Percentiles rank a stretch among this genome's conserved stretches.
Evolutionary conservation across 2,797 vertebrate genomes (phyloP).

Genomic region (Sparidentex hasta): DNA sequence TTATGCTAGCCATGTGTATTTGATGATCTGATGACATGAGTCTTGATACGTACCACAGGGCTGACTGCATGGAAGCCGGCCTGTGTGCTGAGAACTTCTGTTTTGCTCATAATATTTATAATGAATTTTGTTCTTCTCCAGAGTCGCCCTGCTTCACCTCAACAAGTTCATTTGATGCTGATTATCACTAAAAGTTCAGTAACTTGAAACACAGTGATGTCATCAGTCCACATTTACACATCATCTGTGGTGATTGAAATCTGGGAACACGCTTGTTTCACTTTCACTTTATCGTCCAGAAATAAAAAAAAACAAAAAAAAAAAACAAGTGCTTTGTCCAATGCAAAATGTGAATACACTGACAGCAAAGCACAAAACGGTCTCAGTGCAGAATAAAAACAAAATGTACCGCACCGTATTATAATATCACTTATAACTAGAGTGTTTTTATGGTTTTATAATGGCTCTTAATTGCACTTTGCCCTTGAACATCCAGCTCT

Average conservation of each 20-base stretch:
- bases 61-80: conserved; percentile 3
- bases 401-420: conserved; percentile 4
- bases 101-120: neutral
- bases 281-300: conserved; percentile 6
- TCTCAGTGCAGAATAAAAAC: neutral
- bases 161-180: neutral
- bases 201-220: neutral
- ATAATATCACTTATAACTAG: conserved; percentile 7
- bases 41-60: neutral
- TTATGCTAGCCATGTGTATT: conserved; percentile 30
- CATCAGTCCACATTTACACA: neutral
- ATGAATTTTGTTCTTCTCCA: neutral
- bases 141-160: conserved; percentile 1
- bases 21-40: conserved; percentile 44
- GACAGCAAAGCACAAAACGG: neutral
- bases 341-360: conserved; percentile 11
- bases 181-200: neutral
- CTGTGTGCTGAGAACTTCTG: neutral
- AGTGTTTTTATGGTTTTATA: conserved; percentile 18
- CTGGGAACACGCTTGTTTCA: neutral
- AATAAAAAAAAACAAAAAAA: no score
- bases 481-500: conserved; percentile 37
- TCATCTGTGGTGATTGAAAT: neutral
- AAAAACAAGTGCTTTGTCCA: neutral
- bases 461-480: conserved; percentile 34